phyloP scores from a whole-genome alignment of 2,888 invertebrate genomes.

The Stenodema calcarata region DNA sequence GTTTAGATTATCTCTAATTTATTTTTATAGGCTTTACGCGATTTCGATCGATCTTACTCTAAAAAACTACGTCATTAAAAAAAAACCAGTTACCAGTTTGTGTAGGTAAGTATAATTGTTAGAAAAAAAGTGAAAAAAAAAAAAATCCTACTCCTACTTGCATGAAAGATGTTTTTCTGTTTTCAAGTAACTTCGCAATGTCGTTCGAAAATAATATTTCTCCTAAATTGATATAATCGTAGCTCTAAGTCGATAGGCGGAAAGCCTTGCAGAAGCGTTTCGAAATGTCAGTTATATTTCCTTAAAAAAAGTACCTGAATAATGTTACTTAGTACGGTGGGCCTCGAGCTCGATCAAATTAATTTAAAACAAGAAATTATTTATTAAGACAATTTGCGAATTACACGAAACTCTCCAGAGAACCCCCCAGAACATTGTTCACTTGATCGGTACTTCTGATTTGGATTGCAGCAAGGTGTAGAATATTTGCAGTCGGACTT shows the following conservation, averaged over 20 bases:
- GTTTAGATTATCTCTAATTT: background rate
- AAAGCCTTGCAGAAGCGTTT: background rate
- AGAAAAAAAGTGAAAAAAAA: no score
- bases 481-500: background rate
- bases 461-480: background rate
- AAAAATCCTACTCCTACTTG: no score
- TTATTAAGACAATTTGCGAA: background rate
- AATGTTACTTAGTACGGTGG: background rate
- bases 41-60: background rate
- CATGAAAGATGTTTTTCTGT: background rate
- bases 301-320: background rate
- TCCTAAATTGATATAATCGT: background rate
- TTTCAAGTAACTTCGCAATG: background rate
- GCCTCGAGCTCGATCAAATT: background rate
- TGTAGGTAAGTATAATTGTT: background rate
- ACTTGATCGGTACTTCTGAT: background rate
- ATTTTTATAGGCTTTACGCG: conserved; percentile 17
- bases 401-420: background rate
- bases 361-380: background rate
- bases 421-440: background rate
- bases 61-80: background rate
- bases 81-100: background rate
- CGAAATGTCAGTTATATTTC: background rate
- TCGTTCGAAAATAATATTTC: background rate
- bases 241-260: background rate